Base-by-base conservation (phyloP, 2,888 invertebrate genomes). In the Drosophila ezoana region DNA sequence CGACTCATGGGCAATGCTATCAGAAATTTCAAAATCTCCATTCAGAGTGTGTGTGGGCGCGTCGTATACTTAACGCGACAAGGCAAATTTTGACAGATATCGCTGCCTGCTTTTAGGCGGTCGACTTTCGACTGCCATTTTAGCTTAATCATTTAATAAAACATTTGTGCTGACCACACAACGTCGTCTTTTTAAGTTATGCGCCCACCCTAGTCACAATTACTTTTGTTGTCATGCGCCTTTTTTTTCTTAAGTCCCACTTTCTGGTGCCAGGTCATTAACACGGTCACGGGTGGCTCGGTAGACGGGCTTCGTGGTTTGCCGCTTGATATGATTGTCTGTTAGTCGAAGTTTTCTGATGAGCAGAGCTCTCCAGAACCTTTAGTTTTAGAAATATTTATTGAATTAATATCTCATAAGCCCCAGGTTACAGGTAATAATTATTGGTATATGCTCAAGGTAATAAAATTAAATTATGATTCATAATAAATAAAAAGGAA, bases 81-180 rank as follows among this genome's bases (percentile, higher is more conserved):
- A 44, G 49, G 59, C 51, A 52, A 66, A 76, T 65, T 72, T 79
- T 82, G 82, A 71, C 77, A 85, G 82, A 85, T 77, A 71, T 69
- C 64, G 60, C 44, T 69, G 81, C 81, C 84, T 79, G 66, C 76
- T 76, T 72, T 70, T 37, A 3, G 58, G 69, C 70, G 40, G 53
- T 32, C 71, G 76, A 72, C 1, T 28, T 28, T 28, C 28, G 28
- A 8, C 28, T 28, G 28, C 28, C 28, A 8, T 28, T 72, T 81
- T 76, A 69, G 78, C 80, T 84, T 81, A 84, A 85, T 84, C 87
- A 85, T 85, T 84, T 87, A 87, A 84, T 80, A 87, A 87, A 85
- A 85, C 70, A 81, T 84, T 85, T 84, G 83, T 86, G 86, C 81
- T 81, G 81, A 75, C 74, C 56, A 70, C 68, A 61, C 71, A 70